Evolutionary conservation across 2,888 invertebrate genomes (phyloP).

Genomic region (Cantharis rustica): DNA sequence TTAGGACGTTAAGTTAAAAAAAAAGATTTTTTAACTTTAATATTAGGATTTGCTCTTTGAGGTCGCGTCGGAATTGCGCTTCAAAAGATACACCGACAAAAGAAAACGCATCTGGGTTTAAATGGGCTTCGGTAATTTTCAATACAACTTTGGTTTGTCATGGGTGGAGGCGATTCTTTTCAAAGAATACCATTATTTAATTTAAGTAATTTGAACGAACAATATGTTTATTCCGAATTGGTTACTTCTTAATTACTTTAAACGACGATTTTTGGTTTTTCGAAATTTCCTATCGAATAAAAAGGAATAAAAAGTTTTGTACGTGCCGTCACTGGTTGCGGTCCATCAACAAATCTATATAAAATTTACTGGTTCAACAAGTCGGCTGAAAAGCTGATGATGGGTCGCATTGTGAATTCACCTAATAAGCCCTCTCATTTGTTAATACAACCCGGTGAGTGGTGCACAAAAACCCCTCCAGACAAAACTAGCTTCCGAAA

Average conservation of each 20-base stretch:
- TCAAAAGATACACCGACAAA: neutral
- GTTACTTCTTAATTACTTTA: neutral
- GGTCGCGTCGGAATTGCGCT: neutral
- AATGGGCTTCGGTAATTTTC: neutral
- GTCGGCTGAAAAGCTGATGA: slow-evolving; percentile 34
- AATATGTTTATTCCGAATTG: neutral
- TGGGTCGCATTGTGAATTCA: slow-evolving; percentile 34
- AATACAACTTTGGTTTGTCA: neutral
- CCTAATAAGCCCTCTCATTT: slow-evolving; percentile 35
- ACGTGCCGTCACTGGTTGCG: neutral
- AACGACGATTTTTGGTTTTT: neutral
- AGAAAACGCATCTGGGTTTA: neutral
- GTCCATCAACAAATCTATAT: slow-evolving; percentile 4
- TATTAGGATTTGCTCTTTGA: neutral
- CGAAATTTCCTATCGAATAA: neutral
- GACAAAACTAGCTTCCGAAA: slow-evolving; percentile 1
- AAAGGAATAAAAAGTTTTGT: neutral
- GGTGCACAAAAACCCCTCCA: neutral
- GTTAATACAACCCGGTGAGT: slow-evolving; percentile 25
- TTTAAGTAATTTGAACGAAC: neutral
- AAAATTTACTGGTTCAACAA: slow-evolving; percentile 28
- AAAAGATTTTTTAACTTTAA: neutral
- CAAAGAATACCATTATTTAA: neutral
- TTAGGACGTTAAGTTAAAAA: neutral
- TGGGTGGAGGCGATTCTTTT: neutral